These are phyloP conservation scores for Mugil cephalus DNA, from an alignment of 2,113 vertebrate species.

Conservation along the genomic window DNA sequence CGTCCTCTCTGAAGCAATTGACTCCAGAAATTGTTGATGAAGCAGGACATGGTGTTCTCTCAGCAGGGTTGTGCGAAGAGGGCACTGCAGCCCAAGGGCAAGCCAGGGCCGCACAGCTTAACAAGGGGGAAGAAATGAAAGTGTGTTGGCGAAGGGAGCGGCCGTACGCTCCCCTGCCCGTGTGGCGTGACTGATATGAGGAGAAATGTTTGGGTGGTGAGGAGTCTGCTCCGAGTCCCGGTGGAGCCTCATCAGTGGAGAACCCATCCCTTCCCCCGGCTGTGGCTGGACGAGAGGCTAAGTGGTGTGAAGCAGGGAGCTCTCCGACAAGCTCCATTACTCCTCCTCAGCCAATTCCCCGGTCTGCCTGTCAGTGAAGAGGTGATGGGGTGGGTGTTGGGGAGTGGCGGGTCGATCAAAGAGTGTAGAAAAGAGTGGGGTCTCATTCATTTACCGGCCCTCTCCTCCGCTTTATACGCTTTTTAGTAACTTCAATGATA, in stretches of 20 bases:
- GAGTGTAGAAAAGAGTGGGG: constrained; percentile 30
- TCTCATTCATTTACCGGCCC: constrained; percentile 35
- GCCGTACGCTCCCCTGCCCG: constrained; percentile 65
- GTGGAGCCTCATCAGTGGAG: constrained; percentile 72
- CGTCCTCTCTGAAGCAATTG: constrained; percentile 33
- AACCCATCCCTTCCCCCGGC: constrained; percentile 24
- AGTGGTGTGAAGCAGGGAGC: constrained; percentile 83
- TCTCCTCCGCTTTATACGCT: constrained; percentile 4
- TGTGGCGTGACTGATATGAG: constrained; percentile 78
- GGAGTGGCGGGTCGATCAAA: constrained; percentile 55
- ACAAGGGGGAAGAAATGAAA: constrained; percentile 37
- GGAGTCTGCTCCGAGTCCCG: constrained; percentile 69
- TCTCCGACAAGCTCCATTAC: constrained; percentile 83
- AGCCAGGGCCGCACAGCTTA: constrained; percentile 24
- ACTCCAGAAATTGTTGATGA: constrained; percentile 77
- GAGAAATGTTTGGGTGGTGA: constrained; percentile 85
- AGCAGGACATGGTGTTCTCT: constrained; percentile 56
- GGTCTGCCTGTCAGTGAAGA: constrained; percentile 75
- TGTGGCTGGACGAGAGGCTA: constrained; percentile 74
- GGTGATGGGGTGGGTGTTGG: constrained; percentile 62
- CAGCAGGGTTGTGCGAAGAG: constrained; percentile 72
- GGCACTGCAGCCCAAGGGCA: constrained; percentile 39
- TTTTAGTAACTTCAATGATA: constrained; percentile 36
- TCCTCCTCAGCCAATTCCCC: constrained; percentile 72
- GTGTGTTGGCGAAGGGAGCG: constrained; percentile 24